phyloP scores from a whole-genome alignment of 2,113 vertebrate genomes.

The Elanoides forficatus region DNA sequence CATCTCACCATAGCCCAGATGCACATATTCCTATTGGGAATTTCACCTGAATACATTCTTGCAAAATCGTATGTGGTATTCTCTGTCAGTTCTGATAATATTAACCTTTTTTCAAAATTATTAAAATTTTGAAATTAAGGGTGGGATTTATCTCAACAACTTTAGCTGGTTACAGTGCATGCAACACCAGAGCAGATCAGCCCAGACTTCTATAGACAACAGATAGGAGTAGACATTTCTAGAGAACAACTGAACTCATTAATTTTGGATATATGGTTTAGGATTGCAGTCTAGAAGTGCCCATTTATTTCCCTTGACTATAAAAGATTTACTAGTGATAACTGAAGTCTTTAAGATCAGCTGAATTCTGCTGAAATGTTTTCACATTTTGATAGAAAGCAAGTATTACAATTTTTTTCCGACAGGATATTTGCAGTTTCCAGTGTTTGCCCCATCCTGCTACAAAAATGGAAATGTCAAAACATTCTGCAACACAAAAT shows the following conservation, averaged over 20 bases:
- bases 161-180: background rate
- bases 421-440: background rate
- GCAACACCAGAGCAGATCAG: background rate
- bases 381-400: background rate
- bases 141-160: background rate
- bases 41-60: too few species aligned
- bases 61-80: too few species aligned
- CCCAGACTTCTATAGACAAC: background rate
- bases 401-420: background rate
- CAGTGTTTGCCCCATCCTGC: background rate
- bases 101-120: too few species aligned
- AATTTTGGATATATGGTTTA: background rate
- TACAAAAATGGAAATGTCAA: background rate
- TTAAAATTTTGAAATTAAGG: background rate
- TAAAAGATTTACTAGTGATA: background rate
- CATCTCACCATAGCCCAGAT: too few species aligned
- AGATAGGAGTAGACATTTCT: background rate
- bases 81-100: too few species aligned
- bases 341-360: background rate
- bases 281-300: background rate
- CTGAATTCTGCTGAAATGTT: background rate
- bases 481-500: background rate
- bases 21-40: too few species aligned
- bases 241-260: background rate
- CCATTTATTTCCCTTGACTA: background rate